Percentiles rank a stretch among this genome's conserved stretches.
These are phyloP conservation scores for Megaleporinus macrocephalus DNA, from an alignment of 2,113 vertebrate genomes.

Conservation along the genomic window DNA sequence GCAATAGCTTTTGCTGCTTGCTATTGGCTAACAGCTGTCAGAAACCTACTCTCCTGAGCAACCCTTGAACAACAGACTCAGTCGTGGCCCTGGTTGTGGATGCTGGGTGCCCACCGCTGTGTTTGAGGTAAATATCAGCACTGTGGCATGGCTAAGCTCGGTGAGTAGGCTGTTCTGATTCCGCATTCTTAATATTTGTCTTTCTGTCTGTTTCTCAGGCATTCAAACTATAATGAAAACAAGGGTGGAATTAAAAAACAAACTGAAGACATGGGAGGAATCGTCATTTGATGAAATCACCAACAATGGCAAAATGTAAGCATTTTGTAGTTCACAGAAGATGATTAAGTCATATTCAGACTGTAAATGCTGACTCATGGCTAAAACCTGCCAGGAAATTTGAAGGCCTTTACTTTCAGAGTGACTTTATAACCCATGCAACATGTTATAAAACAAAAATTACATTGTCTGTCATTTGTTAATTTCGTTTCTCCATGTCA, in stretches of 20 bases:
- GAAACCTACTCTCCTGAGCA: not conserved
- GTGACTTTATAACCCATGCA: too few species aligned
- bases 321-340: too few species aligned
- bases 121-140: not conserved
- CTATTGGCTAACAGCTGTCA: slow-evolving; percentile 49
- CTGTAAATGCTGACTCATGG: too few species aligned
- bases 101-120: not conserved
- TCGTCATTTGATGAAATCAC: too few species aligned
- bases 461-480: too few species aligned
- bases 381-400: too few species aligned
- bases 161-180: not conserved
- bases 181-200: not conserved
- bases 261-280: too few species aligned
- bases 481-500: too few species aligned
- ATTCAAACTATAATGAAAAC: not conserved
- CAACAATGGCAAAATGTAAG: not conserved
- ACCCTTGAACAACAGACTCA: too few species aligned
- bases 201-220: not conserved
- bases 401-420: too few species aligned
- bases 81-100: not conserved
- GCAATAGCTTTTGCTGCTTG: slow-evolving; percentile 11
- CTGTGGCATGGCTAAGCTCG: not conserved
- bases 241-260: not conserved
- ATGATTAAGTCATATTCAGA: too few species aligned
- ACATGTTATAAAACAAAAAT: too few species aligned